phyloP scores from a whole-genome alignment of 2,113 vertebrate genomes.

The Falco punctatus region DNA sequence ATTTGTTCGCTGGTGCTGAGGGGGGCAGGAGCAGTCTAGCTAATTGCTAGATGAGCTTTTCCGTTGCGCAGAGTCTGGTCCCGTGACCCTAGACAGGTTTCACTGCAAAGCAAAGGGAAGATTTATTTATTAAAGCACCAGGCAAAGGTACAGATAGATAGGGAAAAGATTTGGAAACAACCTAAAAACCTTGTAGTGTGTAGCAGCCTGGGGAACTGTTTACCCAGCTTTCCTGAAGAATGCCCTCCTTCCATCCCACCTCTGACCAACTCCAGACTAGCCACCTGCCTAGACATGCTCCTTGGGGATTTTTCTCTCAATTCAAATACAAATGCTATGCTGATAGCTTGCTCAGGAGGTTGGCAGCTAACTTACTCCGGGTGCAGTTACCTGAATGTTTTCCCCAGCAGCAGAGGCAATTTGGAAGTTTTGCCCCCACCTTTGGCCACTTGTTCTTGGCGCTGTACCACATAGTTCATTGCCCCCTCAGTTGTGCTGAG shows the following conservation, averaged over 20 bases:
- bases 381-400: constrained; percentile 9
- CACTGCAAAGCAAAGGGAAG: neutral
- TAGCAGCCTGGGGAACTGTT: constrained; percentile 53
- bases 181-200: constrained; percentile 37
- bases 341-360: constrained; percentile 33
- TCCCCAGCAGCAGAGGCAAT: constrained; percentile 54
- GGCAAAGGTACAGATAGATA: constrained; percentile 2
- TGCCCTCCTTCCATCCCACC: constrained; percentile 56
- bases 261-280: constrained; percentile 63
- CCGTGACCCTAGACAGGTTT: constrained; percentile 1
- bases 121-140: constrained; percentile 52
- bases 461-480: neutral
- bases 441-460: constrained; percentile 57
- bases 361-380: neutral
- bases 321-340: constrained; percentile 65
- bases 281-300: constrained; percentile 52
- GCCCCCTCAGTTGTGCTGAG: constrained; percentile 34
- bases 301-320: constrained; percentile 58
- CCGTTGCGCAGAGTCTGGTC: neutral
- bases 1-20: neutral
- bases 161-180: constrained; percentile 60
- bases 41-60: constrained; percentile 53
- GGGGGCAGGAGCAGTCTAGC: constrained; percentile 35
- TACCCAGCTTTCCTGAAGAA: constrained; percentile 38
- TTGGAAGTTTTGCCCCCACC: constrained; percentile 29